Base-by-base conservation (phyloP, 2,888 invertebrate genomes). In the Tenodera sinensis region DNA sequence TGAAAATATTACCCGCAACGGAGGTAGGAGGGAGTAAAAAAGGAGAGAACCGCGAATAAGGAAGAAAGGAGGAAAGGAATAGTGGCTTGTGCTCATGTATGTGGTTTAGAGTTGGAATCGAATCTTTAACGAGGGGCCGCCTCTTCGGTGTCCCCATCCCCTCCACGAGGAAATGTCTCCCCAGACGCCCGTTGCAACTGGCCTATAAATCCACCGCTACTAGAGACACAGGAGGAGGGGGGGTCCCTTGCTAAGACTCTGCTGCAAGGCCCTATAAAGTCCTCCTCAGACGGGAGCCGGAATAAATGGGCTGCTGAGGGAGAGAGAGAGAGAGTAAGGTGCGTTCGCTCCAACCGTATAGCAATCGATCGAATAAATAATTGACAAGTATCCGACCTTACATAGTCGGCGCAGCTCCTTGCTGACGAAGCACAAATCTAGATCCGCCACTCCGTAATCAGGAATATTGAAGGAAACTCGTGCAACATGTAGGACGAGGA, bases 51-150 rank as follows among this genome's bases (percentile, higher is more conserved):
- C 84, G 84, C 15, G 71, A 71, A 81, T 42, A n/a, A 27, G 87
- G n/a, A 27, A 28, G 88, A 54, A 28, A 27, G 9, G 83, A 27
- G 88, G 28, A n/a, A 42, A 82, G 87, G 30, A 42, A 34, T 83
- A 15, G 28, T 28, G 83, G 28, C 30, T n/a, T 28, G 83, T 28
- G 54, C 54, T 71, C 54, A 71, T 71, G 54, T 71, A 71, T 71
- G 54, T 71, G 54, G 54, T 71, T 71, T 71, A 82, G 84, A 71
- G 88, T 54, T 88, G 88, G 88, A 88, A 88, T 88, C 88, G 88
- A 88, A 88, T 88, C 88, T 85, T 88, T 88, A 88, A 88, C 88
- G 88, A 88, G 84, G 88, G 81, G 88, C 84, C 88, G 88, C 88
- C 88, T 88, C 88, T 88, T 88, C 85, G 88, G 85, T 88, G 88